Evolutionary conservation across 2,113 vertebrate genomes (phyloP), one percentile per base, ranked within the genome.

Genomic region (Hippocampus guttulatus): DNA sequence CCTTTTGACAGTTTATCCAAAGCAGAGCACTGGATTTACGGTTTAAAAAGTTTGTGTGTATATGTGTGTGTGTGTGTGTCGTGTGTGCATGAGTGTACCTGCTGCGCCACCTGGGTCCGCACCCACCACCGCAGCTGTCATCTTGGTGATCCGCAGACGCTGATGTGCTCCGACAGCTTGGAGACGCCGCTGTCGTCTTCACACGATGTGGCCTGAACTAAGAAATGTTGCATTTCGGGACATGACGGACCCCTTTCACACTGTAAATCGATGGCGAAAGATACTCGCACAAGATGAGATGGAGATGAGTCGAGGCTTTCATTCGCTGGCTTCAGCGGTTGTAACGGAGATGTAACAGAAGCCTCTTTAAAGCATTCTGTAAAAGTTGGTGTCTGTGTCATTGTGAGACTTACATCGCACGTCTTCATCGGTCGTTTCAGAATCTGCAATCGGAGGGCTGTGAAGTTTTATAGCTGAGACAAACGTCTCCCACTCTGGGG

Each of bases 81-180:
- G 25, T 64, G 58, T 40, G 69, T 51, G 30, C 30, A 74, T 69
- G 38, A 25, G 67, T 74, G 20, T 30, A 78, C 70, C 78, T 81
- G 81, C 65, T 65, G 79, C 67, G 69, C 73, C 77, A 84, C 81
- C 79, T 85, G 80, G 79, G 83, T 83, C 83, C 80, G 75, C 3
- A 62, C 71, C 30, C 80, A 84, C 82, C 60, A 67, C 8, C 51
- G 21, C 49, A 18, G 23, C 55, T 38, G 61, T 55, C 41, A 65
- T 76, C 81, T 83, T 83, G 81, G 84, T 83, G 69, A 79, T 69
- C 77, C 80, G 63, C 78, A 83, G 83, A 89, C 67, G 40, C 60
- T 84, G 74, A 88, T 87, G 30, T 58, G 64, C 43, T n/a, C 15
- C 43, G 64, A 65, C 64, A 65, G n/a, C 43, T 47, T 23, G 23